Evolutionary conservation across 2,888 invertebrate genomes (phyloP).

Genomic region (Cosmia pyralina): DNA sequence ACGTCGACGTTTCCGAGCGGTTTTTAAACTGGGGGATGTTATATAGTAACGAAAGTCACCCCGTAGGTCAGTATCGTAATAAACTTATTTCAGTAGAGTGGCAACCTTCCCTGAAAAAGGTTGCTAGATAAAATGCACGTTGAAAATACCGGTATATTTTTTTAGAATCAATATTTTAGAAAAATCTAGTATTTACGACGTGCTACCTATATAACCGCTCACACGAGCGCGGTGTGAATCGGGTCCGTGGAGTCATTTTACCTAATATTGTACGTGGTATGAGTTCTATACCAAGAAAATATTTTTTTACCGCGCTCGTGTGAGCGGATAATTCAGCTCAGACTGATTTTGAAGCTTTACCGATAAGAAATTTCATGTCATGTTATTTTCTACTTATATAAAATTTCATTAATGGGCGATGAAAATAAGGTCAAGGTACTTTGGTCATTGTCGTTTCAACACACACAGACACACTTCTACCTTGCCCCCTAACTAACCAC

Average conservation of each 20-base stretch:
- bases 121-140: background rate
- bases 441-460: background rate
- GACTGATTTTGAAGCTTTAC: background rate
- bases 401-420: background rate
- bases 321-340: no score
- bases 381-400: background rate
- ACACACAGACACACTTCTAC: background rate
- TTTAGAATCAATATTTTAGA: background rate
- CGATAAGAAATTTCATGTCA: background rate
- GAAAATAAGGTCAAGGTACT: background rate
- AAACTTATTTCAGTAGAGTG: slow-evolving; percentile 10
- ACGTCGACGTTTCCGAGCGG: background rate
- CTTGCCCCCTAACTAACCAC: no score
- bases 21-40: slow-evolving; percentile 1
- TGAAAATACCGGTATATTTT: background rate
- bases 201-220: no score
- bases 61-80: background rate
- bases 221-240: no score
- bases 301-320: no score
- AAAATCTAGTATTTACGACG: background rate
- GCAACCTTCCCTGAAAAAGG: background rate
- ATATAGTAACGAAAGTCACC: slow-evolving; percentile 2
- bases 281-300: no score
- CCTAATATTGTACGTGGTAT: no score
- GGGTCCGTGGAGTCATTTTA: no score